Evolutionary conservation across 2,113 vertebrate genomes (phyloP).

Genomic region (Oenanthe oenanthe): DNA sequence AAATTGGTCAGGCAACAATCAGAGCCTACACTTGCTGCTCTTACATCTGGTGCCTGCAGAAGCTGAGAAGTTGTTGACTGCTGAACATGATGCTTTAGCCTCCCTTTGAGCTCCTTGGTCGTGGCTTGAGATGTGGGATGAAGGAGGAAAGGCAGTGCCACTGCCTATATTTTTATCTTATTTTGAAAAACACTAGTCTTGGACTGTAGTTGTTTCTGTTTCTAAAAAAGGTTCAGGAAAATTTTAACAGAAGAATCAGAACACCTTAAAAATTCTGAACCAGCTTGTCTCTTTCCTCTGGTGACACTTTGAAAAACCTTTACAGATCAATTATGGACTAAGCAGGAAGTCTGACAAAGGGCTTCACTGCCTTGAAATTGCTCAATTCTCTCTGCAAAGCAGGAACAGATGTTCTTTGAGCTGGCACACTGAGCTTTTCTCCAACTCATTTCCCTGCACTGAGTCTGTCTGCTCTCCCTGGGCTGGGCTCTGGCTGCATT

Average conservation of each 20-base stretch:
- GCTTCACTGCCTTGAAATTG: not conserved
- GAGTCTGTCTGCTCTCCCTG: not conserved
- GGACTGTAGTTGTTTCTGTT: not conserved
- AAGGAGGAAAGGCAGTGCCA: not conserved
- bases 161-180: not conserved
- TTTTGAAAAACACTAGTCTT: not conserved
- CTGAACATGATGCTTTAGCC: not conserved
- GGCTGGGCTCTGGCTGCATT: not conserved
- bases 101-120: not conserved
- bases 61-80: not conserved
- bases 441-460: not conserved
- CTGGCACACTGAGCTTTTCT: not conserved
- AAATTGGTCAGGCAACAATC: conserved; percentile 3
- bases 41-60: not conserved
- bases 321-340: not conserved
- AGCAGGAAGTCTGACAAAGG: not conserved
- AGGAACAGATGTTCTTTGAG: not conserved
- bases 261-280: not conserved
- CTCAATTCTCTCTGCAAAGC: not conserved
- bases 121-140: not conserved
- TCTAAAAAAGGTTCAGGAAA: not conserved
- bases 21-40: not conserved
- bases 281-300: not conserved
- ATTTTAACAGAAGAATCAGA: not conserved
- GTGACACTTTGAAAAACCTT: not conserved